phyloP scores from a whole-genome alignment of 2,113 vertebrate genomes.

The Scatophagus argus region DNA sequence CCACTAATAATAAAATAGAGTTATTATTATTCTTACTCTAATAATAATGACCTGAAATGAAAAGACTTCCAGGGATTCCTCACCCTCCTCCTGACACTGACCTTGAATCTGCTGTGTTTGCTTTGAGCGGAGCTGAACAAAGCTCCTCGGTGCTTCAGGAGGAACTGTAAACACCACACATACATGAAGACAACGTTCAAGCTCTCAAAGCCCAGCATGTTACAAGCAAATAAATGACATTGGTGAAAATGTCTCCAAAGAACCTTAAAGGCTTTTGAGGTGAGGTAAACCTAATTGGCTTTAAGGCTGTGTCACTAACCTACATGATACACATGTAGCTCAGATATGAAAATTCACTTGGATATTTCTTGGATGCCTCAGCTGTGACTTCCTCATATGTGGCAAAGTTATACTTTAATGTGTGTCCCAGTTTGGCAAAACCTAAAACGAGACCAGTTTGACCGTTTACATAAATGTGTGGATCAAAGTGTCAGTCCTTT shows the following conservation, averaged over 20 bases:
- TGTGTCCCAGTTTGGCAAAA: neutral
- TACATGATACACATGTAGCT: no score
- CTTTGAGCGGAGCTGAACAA: neutral
- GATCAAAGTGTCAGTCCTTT: neutral
- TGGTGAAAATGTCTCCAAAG: neutral
- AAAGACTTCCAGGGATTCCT: neutral
- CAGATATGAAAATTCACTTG: no score
- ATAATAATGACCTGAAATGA: neutral
- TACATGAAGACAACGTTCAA: neutral
- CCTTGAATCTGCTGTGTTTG: neutral
- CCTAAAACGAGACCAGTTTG: neutral
- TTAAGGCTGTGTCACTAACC: neutral
- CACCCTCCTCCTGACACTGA: neutral
- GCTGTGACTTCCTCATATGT: neutral
- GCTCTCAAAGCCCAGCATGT: neutral
- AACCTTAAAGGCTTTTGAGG: neutral
- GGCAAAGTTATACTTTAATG: neutral
- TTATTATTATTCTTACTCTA: no score
- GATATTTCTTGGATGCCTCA: neutral
- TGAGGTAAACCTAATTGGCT: neutral
- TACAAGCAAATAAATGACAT: neutral
- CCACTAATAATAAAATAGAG: no score
- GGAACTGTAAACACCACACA: neutral
- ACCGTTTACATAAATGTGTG: neutral
- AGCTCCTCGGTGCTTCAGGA: neutral